Base-by-base conservation (phyloP, 2,888 invertebrate species). In the Phorcus lineatus region DNA sequence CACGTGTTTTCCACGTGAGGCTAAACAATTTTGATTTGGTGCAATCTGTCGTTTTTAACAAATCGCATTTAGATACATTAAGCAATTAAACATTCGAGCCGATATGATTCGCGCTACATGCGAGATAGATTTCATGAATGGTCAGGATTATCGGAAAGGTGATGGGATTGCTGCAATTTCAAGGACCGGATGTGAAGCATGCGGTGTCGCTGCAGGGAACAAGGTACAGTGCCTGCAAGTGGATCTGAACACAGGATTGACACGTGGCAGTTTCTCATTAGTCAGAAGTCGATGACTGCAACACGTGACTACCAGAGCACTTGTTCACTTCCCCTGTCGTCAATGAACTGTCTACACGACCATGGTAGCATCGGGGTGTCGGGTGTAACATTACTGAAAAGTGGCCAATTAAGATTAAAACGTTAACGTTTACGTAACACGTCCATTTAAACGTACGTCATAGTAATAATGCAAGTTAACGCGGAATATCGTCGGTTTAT, bases 1-100 rank as follows among this genome's bases (percentile, higher is more conserved):
- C 70, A 70, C 70, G 70, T 70, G 70, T 40, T 40, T 70, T 70
- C 70, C 70, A n/a, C n/a, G 62, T 62, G 62, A 62, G 24, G 16
- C 62, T 16, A 70, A 70, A 19, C 36, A 40, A 70, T 70, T 70
- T 40, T 70, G 19, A 17, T 70, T 40, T 36, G 36, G 19, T 70
- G 70, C 70, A 70, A 70, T 70, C 70, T 70, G 70, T 31, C 70
- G 70, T 16, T 31, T 70, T 40, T 70, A 36, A 36, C 70, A 36
- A 19, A 57, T 36, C 19, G 40, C 70, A 70, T 70, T 70, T 36
- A 70, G 70, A 70, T 70, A 70, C 70, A 70, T 70, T 36, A 70
- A 70, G 70, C 70, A 70, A 70, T 70, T 70, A 70, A 70, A 70
- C n/a, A 17, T 40, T n/a, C 3, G 17, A 17, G 36, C 70, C 3